Conservation (phyloP, 2,888 invertebrate genomes). For the Sinelater perroti region DNA sequence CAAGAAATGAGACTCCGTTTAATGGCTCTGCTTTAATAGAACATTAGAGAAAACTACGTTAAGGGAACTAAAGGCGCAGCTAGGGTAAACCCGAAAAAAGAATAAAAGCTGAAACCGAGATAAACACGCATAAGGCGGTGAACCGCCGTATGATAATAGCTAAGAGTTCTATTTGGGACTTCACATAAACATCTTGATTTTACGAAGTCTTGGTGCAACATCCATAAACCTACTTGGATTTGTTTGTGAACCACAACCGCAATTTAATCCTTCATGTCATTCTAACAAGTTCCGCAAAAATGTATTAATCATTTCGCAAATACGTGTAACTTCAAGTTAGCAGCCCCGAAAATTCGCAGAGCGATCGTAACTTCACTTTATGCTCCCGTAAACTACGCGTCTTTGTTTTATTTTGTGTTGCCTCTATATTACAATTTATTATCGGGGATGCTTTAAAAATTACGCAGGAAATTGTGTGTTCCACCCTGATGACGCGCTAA, state of each 20-base stretch:
- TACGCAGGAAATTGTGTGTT: constrained; percentile 10
- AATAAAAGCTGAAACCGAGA: constrained; percentile 31
- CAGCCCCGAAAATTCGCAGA: constrained; percentile 15
- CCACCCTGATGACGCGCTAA: neutral
- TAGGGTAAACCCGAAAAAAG: constrained; percentile 16
- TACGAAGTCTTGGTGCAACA: constrained; percentile 25
- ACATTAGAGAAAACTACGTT: constrained; percentile 23
- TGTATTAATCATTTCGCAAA: constrained; percentile 23
- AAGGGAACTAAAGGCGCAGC: constrained; percentile 16
- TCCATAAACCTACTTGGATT: constrained; percentile 24
- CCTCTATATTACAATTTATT: constrained; percentile 23
- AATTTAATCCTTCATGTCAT: constrained; percentile 2
- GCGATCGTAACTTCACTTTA: constrained; percentile 30
- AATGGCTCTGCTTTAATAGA: constrained; percentile 28
- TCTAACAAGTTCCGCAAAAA: constrained; percentile 14
- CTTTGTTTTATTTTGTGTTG: constrained; percentile 23
- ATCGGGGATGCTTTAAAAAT: constrained; percentile 7
- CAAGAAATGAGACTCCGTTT: constrained; percentile 24
- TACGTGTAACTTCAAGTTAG: constrained; percentile 25
- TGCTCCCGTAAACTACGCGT: constrained; percentile 18
- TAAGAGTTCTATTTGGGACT: constrained; percentile 25
- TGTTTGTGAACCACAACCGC: constrained; percentile 16
- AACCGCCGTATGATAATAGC: constrained; percentile 33
- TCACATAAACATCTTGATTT: constrained; percentile 29
- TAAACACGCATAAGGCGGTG: constrained; percentile 36